A percentile compares a stretch with the other conserved stretches of the same genome.
These are phyloP conservation scores for Tetragonula carbonaria DNA, from an alignment of 2,888 invertebrate species.

Conservation along the genomic window DNA sequence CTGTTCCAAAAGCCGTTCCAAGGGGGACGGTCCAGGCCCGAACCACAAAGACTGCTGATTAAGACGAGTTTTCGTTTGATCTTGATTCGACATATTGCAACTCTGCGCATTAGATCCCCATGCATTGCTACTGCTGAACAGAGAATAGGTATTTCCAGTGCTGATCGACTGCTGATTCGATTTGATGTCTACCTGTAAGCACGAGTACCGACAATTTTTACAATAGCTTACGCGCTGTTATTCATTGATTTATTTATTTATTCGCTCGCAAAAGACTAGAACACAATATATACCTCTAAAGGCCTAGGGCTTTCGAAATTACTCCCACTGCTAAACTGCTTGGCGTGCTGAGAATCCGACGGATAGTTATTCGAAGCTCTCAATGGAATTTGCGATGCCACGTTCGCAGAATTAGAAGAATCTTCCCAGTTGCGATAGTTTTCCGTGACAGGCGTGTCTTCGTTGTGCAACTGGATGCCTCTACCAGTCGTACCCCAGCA, in stretches of 20 bases:
- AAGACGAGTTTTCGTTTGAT: conserved; percentile 75
- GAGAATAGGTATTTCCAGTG: conserved; percentile 85
- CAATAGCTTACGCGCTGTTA: not conserved
- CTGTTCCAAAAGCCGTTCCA: conserved; percentile 92
- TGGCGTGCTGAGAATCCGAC: conserved; percentile 68
- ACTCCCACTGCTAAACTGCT: conserved; percentile 70
- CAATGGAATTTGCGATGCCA: conserved; percentile 70
- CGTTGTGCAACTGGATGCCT: conserved; percentile 64
- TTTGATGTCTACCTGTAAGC: conserved; percentile 81
- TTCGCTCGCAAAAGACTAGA: not conserved
- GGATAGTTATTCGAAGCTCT: conserved; percentile 74
- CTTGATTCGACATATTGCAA: conserved; percentile 70
- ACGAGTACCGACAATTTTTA: not conserved
- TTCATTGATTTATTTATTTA: not conserved
- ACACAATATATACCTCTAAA: conserved; percentile 70
- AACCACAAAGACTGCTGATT: conserved; percentile 90
- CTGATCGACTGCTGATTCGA: conserved; percentile 78
- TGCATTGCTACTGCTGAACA: conserved; percentile 85
- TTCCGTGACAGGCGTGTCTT: conserved; percentile 70
- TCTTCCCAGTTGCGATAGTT: conserved; percentile 78
- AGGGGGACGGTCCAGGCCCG: conserved; percentile 91
- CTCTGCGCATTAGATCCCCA: conserved; percentile 74
- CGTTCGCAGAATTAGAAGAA: conserved; percentile 64
- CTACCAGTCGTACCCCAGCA: conserved; percentile 76
- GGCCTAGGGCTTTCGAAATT: conserved; percentile 74